These are phyloP conservation scores for Rallus crepitans DNA, from an alignment of 2,797 vertebrate species.

Conservation along the genomic window DNA sequence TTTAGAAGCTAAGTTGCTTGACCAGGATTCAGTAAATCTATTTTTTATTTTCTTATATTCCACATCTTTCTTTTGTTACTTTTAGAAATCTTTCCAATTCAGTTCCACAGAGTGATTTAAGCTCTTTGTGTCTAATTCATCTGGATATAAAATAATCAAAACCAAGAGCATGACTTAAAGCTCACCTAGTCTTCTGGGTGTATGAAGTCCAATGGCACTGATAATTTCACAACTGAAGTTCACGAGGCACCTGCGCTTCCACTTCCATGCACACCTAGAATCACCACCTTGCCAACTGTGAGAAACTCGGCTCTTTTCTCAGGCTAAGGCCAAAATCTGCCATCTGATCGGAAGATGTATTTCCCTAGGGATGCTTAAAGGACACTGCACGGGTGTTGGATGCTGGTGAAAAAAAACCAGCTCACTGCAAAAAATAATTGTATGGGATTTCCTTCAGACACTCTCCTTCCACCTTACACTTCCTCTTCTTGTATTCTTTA, in stretches of 20 bases:
- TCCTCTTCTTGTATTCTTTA: neutral
- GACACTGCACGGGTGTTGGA: neutral
- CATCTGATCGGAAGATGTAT: neutral
- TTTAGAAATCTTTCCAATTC: neutral
- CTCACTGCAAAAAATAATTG: neutral
- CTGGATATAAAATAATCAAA: neutral
- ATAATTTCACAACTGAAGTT: neutral
- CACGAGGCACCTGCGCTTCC: rapidly evolving
- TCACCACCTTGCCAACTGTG: neutral
- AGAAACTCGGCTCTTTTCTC: neutral
- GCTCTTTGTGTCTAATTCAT: neutral
- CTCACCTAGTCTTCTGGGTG: neutral
- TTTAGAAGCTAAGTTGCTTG: neutral
- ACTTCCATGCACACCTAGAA: neutral
- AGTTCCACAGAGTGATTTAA: neutral
- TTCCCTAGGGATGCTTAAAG: neutral
- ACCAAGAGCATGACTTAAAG: neutral
- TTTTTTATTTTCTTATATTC: neutral
- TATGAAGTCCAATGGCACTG: neutral
- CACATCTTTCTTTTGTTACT: neutral
- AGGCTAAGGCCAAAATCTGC: neutral
- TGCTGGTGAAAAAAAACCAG: neutral
- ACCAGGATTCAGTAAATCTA: neutral
- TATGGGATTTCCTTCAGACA: neutral
- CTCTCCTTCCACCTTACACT: neutral